A percentile compares a stretch with the other conserved stretches of the same genome.
Conservation (phyloP, 2,888 invertebrate genomes). For the Drosophila borborema region DNA sequence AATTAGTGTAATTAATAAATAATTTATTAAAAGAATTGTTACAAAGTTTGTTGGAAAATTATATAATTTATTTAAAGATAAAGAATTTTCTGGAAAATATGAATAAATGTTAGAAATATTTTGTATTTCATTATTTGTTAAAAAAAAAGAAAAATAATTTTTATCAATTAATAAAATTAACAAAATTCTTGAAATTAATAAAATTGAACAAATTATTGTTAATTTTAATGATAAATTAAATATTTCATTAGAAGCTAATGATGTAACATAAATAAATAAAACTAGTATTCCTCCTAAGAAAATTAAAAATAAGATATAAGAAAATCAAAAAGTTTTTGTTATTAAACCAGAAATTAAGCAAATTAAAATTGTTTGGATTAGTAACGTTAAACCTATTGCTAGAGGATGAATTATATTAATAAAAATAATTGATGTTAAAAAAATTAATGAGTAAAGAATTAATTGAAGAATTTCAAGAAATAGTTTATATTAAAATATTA, state of each 20-base stretch:
- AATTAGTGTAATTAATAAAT: too few species aligned
- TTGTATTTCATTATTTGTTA: too few species aligned
- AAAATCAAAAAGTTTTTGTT: background rate
- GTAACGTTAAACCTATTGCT: background rate
- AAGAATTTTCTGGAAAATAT: too few species aligned
- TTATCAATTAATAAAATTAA: too few species aligned
- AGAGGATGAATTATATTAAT: background rate
- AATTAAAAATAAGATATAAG: background rate
- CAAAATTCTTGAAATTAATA: slow-evolving; percentile 45
- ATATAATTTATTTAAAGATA: too few species aligned
- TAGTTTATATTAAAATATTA: slow-evolving; percentile 87
- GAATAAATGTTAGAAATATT: too few species aligned
- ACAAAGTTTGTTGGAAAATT: too few species aligned
- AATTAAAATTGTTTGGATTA: background rate
- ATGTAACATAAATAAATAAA: background rate
- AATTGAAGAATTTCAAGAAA: background rate
- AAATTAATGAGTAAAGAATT: background rate
- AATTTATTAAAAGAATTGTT: too few species aligned
- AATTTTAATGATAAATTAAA: too few species aligned
- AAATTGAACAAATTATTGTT: too few species aligned
- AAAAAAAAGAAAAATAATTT: background rate
- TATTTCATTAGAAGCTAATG: too few species aligned
- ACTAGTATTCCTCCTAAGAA: background rate
- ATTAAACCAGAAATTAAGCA: background rate
- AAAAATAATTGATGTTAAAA: background rate